Base-by-base conservation (phyloP, 2,113 vertebrate genomes). In the Callithrix jacchus region DNA sequence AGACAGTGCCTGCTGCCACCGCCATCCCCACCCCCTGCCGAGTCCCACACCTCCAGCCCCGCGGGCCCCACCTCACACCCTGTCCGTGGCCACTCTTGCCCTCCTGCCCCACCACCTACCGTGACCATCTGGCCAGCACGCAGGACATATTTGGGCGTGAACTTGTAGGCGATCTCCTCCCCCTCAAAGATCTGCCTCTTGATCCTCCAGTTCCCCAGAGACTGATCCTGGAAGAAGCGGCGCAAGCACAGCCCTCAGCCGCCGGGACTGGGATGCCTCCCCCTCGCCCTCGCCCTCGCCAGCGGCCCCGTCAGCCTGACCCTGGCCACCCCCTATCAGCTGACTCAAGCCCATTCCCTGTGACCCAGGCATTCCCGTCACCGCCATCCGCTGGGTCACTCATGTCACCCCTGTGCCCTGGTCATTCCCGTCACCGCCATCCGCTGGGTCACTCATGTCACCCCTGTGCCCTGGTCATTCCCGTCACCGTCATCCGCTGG, bases 71-170 rank as follows among this genome's bases (percentile, higher is more conserved):
- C 3, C 30, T 30, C 45, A 17, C 30, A 6, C 20, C 32, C 2
- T 0, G 2, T 18, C 58, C 3, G 40, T 52, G 23, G 76, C 13
- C 35, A 18, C 13, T 21, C 32, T 27, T 5, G 0, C 8, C 25
- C 1, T 84, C 1, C 64, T 1, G 3, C 14, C 47, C 20, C 3
- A 37, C 42, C 54, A 98, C 99, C 98, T 98, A 99, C 99, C 96
- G 99, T 99, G 88, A 99, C 99, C 0, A 99, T 98, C 98, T 99
- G 99, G 49, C 99, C 99, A 9, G 99, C 99, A 92, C 99, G 99
- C n/a, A 99, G 99, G 90, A 99, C 98, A 89, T 99, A 99, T 94
- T 99, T 99, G 2, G 99, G 99, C 6, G 99, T 99, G 96, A 99
- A 99, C 97, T 99, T 99, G 98, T 99, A 99, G 85, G 98, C 87